Base-by-base conservation (phyloP, 2,888 invertebrate genomes). In the Cylindroiulus punctatus region DNA sequence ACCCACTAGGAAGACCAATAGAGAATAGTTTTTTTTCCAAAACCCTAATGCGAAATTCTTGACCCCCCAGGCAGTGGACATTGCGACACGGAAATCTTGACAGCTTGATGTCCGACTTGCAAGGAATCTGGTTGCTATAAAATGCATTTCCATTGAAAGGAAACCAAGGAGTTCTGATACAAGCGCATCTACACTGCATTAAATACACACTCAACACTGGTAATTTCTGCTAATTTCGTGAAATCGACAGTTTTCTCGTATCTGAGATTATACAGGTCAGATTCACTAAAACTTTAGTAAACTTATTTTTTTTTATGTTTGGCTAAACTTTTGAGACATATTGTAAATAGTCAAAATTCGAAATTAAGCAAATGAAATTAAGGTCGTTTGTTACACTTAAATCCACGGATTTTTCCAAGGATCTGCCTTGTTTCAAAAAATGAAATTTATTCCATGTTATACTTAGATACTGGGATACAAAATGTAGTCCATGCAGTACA, bases 51-150 rank as follows among this genome's bases (percentile, higher is more conserved):
- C 19, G 52, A 52, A 52, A 52, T 52, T 52, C 52, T 52, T n/a
- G 52, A 52, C 52, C 52, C n/a, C 52, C 52, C 52, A 52, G n/a
- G n/a, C n/a, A n/a, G n/a, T n/a, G 52, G 52, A n/a, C 52, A 52
- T n/a, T 52, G 4, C 52, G n/a, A n/a, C 3, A 52, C 10, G 19
- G n/a, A 3, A 14, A 52, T 52, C 52, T 52, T 7, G 52, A 52
- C 52, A 52, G 19, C n/a, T n/a, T 52, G 52, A 52, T 52, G 52
- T 52, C 52, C 19, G 19, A n/a, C 52, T 52, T 47, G n/a, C 52
- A 52, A 14, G 52, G 14, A 52, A 52, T 52, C 52, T 19, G n/a
- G 14, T 52, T 19, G 19, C 52, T n/a, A 8, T 52, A n/a, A 52
- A 52, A 52, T 52, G n/a, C 52, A n/a, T 0, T 52, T n/a, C 52